Percentiles rank a stretch among this genome's conserved stretches.
Evolutionary conservation across 1,140 invertebrate species (phyloP).

Genomic region (Hyphantria cunea): DNA sequence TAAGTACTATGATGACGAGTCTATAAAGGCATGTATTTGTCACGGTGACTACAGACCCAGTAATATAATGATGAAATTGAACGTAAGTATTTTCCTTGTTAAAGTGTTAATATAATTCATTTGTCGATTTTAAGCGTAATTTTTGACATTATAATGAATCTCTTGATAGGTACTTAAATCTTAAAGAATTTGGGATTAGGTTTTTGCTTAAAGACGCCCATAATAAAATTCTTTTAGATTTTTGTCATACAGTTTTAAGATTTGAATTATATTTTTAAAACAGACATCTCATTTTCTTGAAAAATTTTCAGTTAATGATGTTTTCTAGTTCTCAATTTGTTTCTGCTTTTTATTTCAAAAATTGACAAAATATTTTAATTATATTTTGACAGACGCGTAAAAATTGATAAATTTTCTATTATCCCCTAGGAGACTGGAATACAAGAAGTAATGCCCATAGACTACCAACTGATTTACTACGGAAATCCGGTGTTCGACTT

Average conservation of each 20-base stretch:
- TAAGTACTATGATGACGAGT: conserved; percentile 40
- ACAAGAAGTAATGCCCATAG: conserved; percentile 35
- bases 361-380: too few relatives aligned
- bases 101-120: background rate
- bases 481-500: too few relatives aligned
- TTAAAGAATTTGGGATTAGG: background rate
- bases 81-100: conserved; percentile 30
- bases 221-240: too few relatives aligned
- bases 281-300: too few relatives aligned
- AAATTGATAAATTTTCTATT: background rate
- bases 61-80: conserved; percentile 46
- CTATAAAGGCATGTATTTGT: conserved; percentile 32
- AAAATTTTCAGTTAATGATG: too few relatives aligned
- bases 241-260: too few relatives aligned
- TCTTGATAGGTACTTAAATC: too few relatives aligned
- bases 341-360: too few relatives aligned
- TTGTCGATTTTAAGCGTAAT: background rate
- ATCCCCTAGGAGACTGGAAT: conserved; percentile 34
- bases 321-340: too few relatives aligned
- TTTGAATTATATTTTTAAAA: too few relatives aligned
- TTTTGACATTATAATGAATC: background rate
- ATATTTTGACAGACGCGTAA: too few relatives aligned
- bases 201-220: conserved; percentile 16
- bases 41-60: conserved; percentile 49
- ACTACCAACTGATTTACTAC: conserved; percentile 38